Evolutionary conservation across 1,140 invertebrate species (phyloP).

Genomic region (Drosophila kanapiae): DNA sequence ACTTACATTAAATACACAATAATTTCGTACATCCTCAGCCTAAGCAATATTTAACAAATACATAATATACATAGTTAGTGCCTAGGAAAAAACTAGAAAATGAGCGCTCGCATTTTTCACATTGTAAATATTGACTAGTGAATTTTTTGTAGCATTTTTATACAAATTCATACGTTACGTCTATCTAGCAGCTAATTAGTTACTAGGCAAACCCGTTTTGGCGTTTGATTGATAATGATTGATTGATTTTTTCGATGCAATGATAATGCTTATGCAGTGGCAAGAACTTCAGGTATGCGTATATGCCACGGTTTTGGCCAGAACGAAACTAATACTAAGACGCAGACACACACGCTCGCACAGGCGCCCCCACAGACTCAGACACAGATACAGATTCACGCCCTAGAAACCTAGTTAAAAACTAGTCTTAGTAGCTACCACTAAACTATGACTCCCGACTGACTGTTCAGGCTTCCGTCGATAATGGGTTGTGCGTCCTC

Average conservation of each 20-base stretch:
- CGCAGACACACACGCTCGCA: constrained; percentile 6
- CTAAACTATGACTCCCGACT: constrained; percentile 55
- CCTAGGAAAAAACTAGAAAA: constrained; percentile 63
- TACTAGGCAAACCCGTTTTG: constrained; percentile 76
- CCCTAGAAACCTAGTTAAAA: constrained; percentile 20
- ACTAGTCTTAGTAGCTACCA: constrained; percentile 10
- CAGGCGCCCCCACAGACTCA: background rate
- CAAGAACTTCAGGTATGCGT: constrained; percentile 50
- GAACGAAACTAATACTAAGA: constrained; percentile 59
- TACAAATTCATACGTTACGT: constrained; percentile 27
- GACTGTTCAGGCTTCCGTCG: constrained; percentile 36
- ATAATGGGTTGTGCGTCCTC: constrained; percentile 77
- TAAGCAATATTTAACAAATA: constrained; percentile 54
- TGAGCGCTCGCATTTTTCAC: constrained; percentile 79
- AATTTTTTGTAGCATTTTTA: constrained; percentile 74
- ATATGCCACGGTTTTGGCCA: constrained; percentile 77
- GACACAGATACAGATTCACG: constrained; percentile 12
- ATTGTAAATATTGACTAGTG: constrained; percentile 84
- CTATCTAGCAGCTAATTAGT: constrained; percentile 43
- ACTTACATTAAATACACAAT: constrained; percentile 22
- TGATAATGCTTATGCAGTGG: constrained; percentile 42
- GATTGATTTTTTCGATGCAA: constrained; percentile 43
- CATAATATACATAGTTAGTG: constrained; percentile 20
- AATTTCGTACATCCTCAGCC: constrained; percentile 61
- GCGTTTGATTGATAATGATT: constrained; percentile 52